phyloP scores from a whole-genome alignment of 2,113 vertebrate genomes.

The Anthoscopus minutus region DNA sequence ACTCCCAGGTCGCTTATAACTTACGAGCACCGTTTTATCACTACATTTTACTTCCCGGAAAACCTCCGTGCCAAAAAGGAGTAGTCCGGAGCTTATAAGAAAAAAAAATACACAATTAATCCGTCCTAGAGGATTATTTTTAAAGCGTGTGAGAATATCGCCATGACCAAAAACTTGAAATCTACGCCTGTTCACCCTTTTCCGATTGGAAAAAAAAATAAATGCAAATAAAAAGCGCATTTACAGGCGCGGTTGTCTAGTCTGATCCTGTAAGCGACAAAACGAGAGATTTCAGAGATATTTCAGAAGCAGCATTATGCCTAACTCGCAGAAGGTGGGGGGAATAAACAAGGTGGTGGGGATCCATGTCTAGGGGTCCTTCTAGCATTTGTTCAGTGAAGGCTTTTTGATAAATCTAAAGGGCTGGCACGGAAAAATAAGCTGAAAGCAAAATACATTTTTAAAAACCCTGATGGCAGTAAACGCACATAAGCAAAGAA shows the following conservation, averaged over 20 bases:
- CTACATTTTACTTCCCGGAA: conserved; percentile 35
- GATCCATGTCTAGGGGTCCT: background rate
- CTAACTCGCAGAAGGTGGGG: background rate
- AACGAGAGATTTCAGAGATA: background rate
- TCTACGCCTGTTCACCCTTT: background rate
- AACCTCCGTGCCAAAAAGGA: background rate
- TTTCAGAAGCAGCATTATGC: background rate
- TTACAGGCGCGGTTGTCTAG: background rate
- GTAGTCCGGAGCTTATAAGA: background rate
- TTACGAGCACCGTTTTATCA: conserved; percentile 20
- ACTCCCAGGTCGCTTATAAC: conserved; percentile 37
- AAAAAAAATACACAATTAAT: background rate
- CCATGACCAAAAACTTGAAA: background rate
- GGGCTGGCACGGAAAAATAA: background rate
- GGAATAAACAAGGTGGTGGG: background rate
- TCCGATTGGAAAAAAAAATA: background rate
- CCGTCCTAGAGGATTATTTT: background rate
- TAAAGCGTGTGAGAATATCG: background rate
- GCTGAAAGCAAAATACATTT: background rate
- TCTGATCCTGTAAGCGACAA: background rate
- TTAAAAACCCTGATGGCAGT: background rate
- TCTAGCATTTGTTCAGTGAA: background rate
- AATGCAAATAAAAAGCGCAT: background rate
- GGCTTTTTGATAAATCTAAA: background rate
- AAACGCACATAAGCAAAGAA: background rate